phyloP scores from a whole-genome alignment of 30 jellyfish, hydroid and myxozoan genomes.

The Cassiopea andromeda region DNA sequence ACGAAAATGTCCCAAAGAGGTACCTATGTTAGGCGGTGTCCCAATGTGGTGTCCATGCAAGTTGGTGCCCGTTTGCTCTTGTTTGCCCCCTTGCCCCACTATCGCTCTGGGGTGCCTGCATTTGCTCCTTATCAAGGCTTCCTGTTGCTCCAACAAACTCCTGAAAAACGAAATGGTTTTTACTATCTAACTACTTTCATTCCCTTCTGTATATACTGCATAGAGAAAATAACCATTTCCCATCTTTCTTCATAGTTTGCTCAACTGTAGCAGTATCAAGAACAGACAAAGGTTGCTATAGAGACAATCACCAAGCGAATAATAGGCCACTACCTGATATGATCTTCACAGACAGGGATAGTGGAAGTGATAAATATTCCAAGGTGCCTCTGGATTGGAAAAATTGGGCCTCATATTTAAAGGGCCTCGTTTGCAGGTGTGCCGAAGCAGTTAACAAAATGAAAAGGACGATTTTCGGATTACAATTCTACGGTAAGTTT shows the following conservation, averaged over 20 bases:
- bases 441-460: slow-evolving; percentile 6
- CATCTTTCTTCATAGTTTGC: background rate
- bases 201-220: too few relatives aligned
- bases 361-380: background rate
- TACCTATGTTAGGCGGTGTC: too few relatives aligned
- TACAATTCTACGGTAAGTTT: slow-evolving; percentile 4
- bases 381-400: background rate
- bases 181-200: too few relatives aligned
- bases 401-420: slow-evolving; percentile 4
- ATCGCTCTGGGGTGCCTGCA: too few relatives aligned
- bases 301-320: background rate
- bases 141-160: too few relatives aligned
- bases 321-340: slow-evolving; percentile 21
- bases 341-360: slow-evolving; percentile 18
- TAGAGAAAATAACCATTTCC: too few relatives aligned
- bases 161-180: too few relatives aligned
- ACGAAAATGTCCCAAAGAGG: too few relatives aligned
- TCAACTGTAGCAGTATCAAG: background rate
- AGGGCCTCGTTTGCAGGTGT: slow-evolving; percentile 18
- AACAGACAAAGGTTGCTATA: slow-evolving; percentile 16
- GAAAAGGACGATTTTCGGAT: slow-evolving; percentile 3
- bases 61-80: too few relatives aligned
- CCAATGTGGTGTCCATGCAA: too few relatives aligned
- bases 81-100: too few relatives aligned
- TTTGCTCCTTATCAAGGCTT: too few relatives aligned